These are phyloP conservation scores for Pseudocheirus occidentalis DNA, from an alignment of 2,797 vertebrate species.

Conservation along the genomic window DNA sequence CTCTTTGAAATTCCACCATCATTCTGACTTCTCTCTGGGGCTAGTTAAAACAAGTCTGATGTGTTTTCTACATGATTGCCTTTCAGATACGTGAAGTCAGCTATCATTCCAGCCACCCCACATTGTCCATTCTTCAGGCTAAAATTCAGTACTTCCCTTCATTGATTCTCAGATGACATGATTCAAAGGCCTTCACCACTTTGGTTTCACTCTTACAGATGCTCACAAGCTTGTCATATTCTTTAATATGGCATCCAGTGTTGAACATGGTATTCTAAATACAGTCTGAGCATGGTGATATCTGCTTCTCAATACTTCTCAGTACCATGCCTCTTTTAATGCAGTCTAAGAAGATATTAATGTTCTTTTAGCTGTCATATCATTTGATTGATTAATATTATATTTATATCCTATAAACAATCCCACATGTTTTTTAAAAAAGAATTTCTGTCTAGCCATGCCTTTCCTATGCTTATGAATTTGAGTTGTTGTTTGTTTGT, in stretches of 20 bases:
- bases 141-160: not conserved
- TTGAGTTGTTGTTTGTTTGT: not conserved
- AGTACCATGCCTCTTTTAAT: not conserved
- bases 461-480: not conserved
- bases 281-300: not conserved
- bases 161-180: not conserved
- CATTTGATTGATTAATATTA: not conserved
- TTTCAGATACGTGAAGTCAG: too few relatives aligned
- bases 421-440: not conserved
- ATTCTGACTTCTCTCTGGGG: too few relatives aligned
- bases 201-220: not conserved
- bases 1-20: too few relatives aligned
- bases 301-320: not conserved
- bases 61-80: too few relatives aligned
- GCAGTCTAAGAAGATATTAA: not conserved
- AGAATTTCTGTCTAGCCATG: not conserved
- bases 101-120: not conserved
- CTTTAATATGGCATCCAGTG: not conserved
- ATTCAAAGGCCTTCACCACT: not conserved
- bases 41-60: too few relatives aligned
- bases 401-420: not conserved
- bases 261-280: not conserved
- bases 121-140: not conserved
- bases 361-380: not conserved
- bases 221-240: not conserved